These are phyloP conservation scores for Magallana ariakensis DNA, from an alignment of 1,140 invertebrate species.

Conservation along the genomic window DNA sequence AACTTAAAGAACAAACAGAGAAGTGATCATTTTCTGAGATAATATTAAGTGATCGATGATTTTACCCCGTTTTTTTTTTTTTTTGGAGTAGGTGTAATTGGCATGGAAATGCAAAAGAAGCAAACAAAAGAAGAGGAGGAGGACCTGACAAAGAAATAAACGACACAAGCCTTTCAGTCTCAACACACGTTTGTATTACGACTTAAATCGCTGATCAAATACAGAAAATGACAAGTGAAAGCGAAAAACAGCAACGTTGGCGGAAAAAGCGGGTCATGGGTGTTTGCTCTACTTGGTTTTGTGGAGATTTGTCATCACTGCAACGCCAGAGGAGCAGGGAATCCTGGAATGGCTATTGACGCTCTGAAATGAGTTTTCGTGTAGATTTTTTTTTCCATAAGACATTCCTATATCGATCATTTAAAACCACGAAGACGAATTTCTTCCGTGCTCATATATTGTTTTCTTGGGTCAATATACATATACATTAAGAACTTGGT, in stretches of 20 bases:
- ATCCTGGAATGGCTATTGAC: not conserved
- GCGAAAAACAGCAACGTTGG: not conserved
- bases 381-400: too few relatives aligned
- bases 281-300: not conserved
- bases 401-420: too few relatives aligned
- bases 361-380: not conserved
- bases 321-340: not conserved
- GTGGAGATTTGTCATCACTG: not conserved
- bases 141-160: constrained; percentile 5
- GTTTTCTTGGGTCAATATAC: too few relatives aligned
- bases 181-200: constrained; percentile 4
- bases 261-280: not conserved
- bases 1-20: not conserved
- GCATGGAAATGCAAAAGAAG: constrained; percentile 1
- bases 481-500: too few relatives aligned
- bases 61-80: not conserved
- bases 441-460: too few relatives aligned
- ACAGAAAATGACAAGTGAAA: constrained; percentile 28
- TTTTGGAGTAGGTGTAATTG: not conserved
- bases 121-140: not conserved
- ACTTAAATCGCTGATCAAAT: constrained; percentile 28
- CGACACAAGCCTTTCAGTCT: constrained; percentile 14
- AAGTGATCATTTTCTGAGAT: not conserved
- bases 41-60: not conserved
- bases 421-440: too few relatives aligned